A percentile compares a stretch with the other conserved stretches of the same genome.
Evolutionary conservation across 2,888 invertebrate genomes (phyloP).

Genomic region (Taenaris catops): DNA sequence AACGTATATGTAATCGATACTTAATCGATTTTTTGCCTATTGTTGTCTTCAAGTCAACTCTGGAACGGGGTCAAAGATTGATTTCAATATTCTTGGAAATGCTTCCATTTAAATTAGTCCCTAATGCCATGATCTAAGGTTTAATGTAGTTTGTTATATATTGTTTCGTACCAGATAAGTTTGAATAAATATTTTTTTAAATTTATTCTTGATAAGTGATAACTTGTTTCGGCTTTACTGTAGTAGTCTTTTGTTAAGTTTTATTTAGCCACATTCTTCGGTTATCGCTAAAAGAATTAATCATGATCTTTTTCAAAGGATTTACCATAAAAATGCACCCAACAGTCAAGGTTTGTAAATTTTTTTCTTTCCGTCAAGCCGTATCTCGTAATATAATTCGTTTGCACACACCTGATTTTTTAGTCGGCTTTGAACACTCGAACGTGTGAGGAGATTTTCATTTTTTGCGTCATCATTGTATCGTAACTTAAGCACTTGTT

Average conservation of each 20-base stretch:
- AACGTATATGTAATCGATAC: too few relatives aligned
- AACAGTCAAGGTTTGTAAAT: conserved; percentile 55
- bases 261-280: conserved; percentile 13
- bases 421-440: conserved; percentile 5
- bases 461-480: too few relatives aligned
- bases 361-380: conserved; percentile 3
- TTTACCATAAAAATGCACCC: conserved; percentile 63
- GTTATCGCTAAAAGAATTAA: conserved; percentile 19
- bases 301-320: conserved; percentile 56
- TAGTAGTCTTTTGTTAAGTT: conserved; percentile 15
- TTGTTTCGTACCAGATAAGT: conserved; percentile 34
- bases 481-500: too few relatives aligned
- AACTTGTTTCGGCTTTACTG: conserved; percentile 11
- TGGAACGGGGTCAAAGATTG: conserved; percentile 26
- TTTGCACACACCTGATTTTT: not conserved
- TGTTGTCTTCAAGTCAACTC: not conserved
- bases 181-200: conserved; percentile 47
- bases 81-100: not conserved
- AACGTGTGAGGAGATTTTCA: not conserved
- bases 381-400: conserved; percentile 1
- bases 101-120: conserved; percentile 16
- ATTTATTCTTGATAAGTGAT: conserved; percentile 7
- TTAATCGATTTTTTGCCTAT: too few relatives aligned
- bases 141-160: conserved; percentile 18
- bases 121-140: conserved; percentile 12